Base-by-base conservation (phyloP, 2,113 vertebrate species). In the Meles meles region DNA sequence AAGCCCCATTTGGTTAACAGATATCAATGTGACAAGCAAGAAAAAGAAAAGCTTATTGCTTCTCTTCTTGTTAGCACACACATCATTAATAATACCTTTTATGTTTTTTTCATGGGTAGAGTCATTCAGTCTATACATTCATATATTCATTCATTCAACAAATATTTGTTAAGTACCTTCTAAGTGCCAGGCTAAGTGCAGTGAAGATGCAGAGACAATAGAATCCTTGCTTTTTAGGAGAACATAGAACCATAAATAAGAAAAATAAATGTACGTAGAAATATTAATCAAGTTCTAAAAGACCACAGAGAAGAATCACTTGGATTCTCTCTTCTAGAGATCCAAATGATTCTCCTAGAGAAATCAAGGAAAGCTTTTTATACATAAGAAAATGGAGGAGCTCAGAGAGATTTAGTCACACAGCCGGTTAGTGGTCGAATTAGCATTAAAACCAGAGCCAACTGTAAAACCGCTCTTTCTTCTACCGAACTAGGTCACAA, bases 1-100 rank as follows among this genome's bases (percentile, higher is more conserved):
- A 90, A 85, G 25, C 57, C 49, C 57, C 65, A 27, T 88, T 81
- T 90, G 42, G 47, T 92, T 83, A 95, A 93, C 37, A 95, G 94
- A 49, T 90, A 83, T 23, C 91, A 96, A 1, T 90, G 65, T 94
- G 67, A 87, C 61, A 94, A 91, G 44, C n/a, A 92, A 89, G 94
- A 76, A 86, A 69, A 94, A 61, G 59, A 49, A 74, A 94, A 72
- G 27, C 47, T 84, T 88, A 52, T 85, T 95, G 91, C 18, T 49
- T 74, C 39, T 34, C 34, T 89, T 87, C 55, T 90, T 3, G 1
- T 97, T 97, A 95, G 76, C n/a, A 91, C 52, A 44, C 29, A n/a
- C 49, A 34, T 95, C 65, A 90, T 92, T 97, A 91, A 86, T 92
- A 74, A 81, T 92, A 92, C 21, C 44, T 27, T 83, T 82, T 94